These are phyloP conservation scores for Molossus molossus DNA, from an alignment of 2,797 vertebrate genomes.

Conservation along the genomic window DNA sequence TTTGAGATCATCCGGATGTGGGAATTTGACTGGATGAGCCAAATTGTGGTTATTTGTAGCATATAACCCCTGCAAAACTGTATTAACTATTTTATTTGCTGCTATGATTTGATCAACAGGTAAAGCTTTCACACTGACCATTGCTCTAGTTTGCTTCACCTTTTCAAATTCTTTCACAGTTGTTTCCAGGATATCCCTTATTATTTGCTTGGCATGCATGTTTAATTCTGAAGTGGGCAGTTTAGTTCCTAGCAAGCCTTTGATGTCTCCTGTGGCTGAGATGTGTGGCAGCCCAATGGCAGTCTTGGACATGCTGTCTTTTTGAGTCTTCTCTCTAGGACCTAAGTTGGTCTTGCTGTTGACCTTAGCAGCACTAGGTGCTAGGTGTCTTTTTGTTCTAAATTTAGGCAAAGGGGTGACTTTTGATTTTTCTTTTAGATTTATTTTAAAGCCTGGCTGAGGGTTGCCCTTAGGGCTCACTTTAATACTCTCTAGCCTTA, in stretches of 20 bases:
- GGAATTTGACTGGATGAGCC: neutral
- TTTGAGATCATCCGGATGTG: neutral
- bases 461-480: slow-evolving; percentile 14
- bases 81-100: slow-evolving; percentile 56
- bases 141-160: slow-evolving; percentile 48
- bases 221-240: slow-evolving; percentile 67
- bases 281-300: neutral
- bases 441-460: neutral
- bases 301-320: neutral
- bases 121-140: slow-evolving; percentile 28
- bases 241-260: neutral
- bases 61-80: slow-evolving; percentile 61
- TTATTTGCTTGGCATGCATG: slow-evolving; percentile 66
- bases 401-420: slow-evolving; percentile 30
- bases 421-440: slow-evolving; percentile 25
- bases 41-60: slow-evolving; percentile 20
- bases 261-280: neutral
- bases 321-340: slow-evolving; percentile 47
- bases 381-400: neutral
- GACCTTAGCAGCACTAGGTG: neutral
- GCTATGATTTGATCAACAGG: slow-evolving; percentile 54
- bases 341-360: slow-evolving; percentile 50
- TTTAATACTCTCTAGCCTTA: slow-evolving; percentile 30
- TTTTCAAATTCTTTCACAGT: slow-evolving; percentile 65
- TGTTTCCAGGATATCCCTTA: slow-evolving; percentile 72